Evolutionary conservation across 2,113 vertebrate species (phyloP).

Genomic region (Haliaeetus leucogaster): DNA sequence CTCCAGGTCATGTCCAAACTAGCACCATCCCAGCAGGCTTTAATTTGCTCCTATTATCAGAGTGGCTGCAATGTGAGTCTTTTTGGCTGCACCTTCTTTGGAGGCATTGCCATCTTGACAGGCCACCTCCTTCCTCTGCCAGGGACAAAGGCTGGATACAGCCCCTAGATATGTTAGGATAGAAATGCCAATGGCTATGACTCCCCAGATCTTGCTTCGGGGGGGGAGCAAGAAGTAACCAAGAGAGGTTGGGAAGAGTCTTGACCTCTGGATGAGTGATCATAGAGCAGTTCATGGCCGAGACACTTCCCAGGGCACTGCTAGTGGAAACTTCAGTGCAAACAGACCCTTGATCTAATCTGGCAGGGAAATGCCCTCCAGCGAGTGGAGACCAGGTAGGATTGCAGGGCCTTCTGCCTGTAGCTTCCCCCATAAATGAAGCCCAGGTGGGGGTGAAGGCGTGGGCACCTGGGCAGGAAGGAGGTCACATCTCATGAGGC

Average conservation of each 20-base stretch:
- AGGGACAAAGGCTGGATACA: not conserved
- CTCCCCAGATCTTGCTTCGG: not conserved
- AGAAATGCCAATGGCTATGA: not conserved
- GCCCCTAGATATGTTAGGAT: not conserved
- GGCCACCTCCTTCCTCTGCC: not conserved
- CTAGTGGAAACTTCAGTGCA: rapidly evolving
- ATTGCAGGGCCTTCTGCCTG: not conserved
- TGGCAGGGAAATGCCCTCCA: not conserved
- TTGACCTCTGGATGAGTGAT: not conserved
- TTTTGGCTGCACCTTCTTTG: not conserved
- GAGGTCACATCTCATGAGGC: not conserved
- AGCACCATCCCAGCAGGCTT: rapidly evolving
- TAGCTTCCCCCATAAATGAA: not conserved
- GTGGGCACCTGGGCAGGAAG: not conserved
- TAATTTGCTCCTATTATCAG: not conserved
- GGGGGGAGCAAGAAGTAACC: not conserved
- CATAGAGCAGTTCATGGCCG: not conserved
- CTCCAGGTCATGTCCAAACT: not conserved
- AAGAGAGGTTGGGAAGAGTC: not conserved
- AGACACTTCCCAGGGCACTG: not conserved
- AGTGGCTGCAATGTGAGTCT: rapidly evolving
- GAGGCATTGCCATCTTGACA: rapidly evolving
- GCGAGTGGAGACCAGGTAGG: not conserved
- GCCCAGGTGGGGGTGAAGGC: not conserved
- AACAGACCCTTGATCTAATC: not conserved